These are phyloP conservation scores for Capreolus pygargus DNA, from an alignment of 2,113 vertebrate genomes.

Conservation along the genomic window DNA sequence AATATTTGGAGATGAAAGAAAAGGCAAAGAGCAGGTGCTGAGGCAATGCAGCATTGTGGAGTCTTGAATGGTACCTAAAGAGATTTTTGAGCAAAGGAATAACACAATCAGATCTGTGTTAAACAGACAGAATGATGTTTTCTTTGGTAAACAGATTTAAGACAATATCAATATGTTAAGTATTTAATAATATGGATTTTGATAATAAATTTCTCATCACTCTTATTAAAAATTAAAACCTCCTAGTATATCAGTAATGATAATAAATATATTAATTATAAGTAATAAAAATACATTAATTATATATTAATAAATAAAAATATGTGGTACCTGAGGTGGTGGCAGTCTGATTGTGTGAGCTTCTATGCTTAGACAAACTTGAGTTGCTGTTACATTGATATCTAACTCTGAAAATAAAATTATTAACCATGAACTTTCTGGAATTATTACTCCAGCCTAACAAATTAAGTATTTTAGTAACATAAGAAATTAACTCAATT, in stretches of 20 bases:
- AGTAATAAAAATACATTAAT: background rate
- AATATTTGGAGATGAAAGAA: background rate
- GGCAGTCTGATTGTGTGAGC: slow-evolving; percentile 84
- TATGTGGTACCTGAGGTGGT: slow-evolving; percentile 80
- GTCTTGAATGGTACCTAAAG: background rate
- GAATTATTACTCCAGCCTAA: background rate
- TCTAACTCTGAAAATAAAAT: slow-evolving; percentile 84
- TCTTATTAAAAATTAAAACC: slow-evolving; percentile 43
- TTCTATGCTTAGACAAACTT: slow-evolving; percentile 88
- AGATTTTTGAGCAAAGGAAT: background rate
- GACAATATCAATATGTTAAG: background rate
- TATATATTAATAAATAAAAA: slow-evolving; percentile 39
- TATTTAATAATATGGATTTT: slow-evolving; percentile 7
- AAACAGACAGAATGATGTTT: background rate
- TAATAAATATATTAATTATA: background rate
- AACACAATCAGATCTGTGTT: background rate
- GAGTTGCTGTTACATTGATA: slow-evolving; percentile 85
- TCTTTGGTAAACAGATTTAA: background rate
- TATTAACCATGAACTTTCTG: background rate
- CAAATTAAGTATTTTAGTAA: slow-evolving; percentile 33
- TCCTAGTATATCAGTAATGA: background rate
- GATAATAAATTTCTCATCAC: background rate
- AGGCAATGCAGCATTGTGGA: background rate
- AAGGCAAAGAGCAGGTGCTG: background rate
- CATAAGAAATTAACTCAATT: background rate